Conservation (phyloP, 23 tunicate species). For the Halocynthia roretzi region DNA sequence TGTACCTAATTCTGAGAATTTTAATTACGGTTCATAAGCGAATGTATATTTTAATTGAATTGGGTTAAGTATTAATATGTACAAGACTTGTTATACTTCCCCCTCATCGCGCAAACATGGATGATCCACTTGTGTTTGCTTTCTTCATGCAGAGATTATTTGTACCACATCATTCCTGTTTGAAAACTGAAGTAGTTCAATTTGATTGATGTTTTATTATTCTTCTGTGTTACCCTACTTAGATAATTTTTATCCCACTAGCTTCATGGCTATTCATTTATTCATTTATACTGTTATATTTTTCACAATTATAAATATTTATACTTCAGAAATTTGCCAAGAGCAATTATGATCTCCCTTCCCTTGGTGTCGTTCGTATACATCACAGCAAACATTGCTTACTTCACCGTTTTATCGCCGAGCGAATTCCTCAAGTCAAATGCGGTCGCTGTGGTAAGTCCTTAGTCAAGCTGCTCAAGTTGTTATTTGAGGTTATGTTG, state of each 20-base stretch:
- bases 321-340: constrained; percentile 70
- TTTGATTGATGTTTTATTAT: no score
- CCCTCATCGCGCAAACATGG: no score
- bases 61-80: not conserved
- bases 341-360: constrained; percentile 93
- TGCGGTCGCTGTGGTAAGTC: constrained; percentile 95
- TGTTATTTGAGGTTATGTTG: not conserved
- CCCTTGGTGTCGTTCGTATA: constrained; percentile 84
- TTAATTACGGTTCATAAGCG: no score
- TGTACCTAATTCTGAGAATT: no score
- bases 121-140: no score
- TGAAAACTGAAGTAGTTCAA: no score
- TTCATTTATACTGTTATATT: not conserved
- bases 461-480: not conserved
- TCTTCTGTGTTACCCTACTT: no score
- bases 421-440: constrained; percentile 74
- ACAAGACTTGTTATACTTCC: no score
- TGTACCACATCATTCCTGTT: no score
- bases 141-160: no score
- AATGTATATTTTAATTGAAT: no score
- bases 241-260: no score
- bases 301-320: not conserved
- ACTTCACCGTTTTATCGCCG: constrained; percentile 87
- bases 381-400: constrained; percentile 86
- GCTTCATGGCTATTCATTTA: not conserved